Base-by-base conservation (phyloP, 2,888 invertebrate species). In the Caenorhabditis sp. region DNA sequence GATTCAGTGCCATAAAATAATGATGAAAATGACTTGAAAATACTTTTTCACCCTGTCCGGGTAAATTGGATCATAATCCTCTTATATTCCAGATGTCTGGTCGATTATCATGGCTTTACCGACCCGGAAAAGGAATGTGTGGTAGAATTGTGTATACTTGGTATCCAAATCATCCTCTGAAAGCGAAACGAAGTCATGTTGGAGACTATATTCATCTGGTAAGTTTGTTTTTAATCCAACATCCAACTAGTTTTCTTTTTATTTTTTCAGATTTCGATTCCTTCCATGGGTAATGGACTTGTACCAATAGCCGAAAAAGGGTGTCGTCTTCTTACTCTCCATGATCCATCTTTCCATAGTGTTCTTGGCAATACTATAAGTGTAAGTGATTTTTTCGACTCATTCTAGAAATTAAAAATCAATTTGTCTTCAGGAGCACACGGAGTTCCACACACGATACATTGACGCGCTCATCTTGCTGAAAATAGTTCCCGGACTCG, bases 101-200 rank as follows among this genome's bases (percentile, higher is more conserved):
- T 0, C 27, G 68, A 49, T 49, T 23, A 0, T 67, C 68, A 1
- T 80, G 80, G 80, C 52, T 72, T 14, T 71, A 67, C 63, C 67
- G 62, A 59, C 80, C 80, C 14, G 54, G 58, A 8, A 61, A 59
- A 25, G 78, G 80, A 49, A 75, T 76, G 75, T 57, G 59, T 25
- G 80, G 78, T n/a, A 67, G 73, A 49, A 75, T 78, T n/a, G 75
- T 71, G 17, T 77, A 71, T 61, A 76, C 93, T 80, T 97, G 97
- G 96, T 92, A 92, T 49, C 97, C 96, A 0, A 93, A 93, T 89
- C 95, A 97, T 90, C 92, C 93, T 63, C 95, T 95, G 88, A 92
- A 93, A 0, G 92, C 92, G 82, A 92, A 93, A 67, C 91, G 96
- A 21, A 95, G 95, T 4, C 95, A 95, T 88, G 93, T 95, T 20